phyloP scores from a whole-genome alignment of 2,888 invertebrate genomes.

The Synergus umbraculus region DNA sequence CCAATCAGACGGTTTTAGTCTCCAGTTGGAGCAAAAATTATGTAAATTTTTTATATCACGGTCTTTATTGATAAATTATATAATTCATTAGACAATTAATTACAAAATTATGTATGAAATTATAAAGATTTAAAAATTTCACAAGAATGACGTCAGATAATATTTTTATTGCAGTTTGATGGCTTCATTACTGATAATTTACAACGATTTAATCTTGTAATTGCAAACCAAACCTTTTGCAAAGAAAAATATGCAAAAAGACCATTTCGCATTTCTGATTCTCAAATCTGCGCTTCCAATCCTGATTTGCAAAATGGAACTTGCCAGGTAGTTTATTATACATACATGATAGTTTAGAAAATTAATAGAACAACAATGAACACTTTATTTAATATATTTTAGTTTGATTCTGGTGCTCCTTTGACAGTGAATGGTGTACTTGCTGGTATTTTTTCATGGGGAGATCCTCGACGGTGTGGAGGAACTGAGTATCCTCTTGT shows the following conservation, averaged over 20 bases:
- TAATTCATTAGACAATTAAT: not conserved
- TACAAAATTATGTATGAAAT: not conserved
- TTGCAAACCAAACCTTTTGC: not conserved
- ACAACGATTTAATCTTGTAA: not conserved
- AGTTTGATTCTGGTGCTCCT: constrained; percentile 30
- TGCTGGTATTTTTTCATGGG: constrained; percentile 5
- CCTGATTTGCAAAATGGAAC: not conserved
- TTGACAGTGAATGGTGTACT: constrained; percentile 22
- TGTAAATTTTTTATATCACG: not conserved
- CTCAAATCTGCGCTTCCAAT: constrained; percentile 6
- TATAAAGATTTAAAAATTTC: not conserved
- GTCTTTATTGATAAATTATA: not conserved
- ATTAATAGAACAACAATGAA: not conserved
- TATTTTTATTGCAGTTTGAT: constrained; percentile 17
- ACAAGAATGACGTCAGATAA: too few species aligned
- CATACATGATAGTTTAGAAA: not conserved
- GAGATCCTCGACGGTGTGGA: not conserved
- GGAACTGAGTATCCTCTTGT: not conserved
- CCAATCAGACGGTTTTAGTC: not conserved
- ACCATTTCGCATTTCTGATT: constrained; percentile 1
- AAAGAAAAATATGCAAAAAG: not conserved
- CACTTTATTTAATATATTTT: not conserved
- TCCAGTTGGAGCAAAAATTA: constrained; percentile 7
- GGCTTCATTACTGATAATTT: constrained; percentile 11
- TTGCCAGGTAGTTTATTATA: constrained; percentile 7